A percentile compares a stretch with the other conserved stretches of the same genome.
These are phyloP conservation scores for Cancer borealis DNA, from an alignment of 2,888 invertebrate species.

Conservation along the genomic window DNA sequence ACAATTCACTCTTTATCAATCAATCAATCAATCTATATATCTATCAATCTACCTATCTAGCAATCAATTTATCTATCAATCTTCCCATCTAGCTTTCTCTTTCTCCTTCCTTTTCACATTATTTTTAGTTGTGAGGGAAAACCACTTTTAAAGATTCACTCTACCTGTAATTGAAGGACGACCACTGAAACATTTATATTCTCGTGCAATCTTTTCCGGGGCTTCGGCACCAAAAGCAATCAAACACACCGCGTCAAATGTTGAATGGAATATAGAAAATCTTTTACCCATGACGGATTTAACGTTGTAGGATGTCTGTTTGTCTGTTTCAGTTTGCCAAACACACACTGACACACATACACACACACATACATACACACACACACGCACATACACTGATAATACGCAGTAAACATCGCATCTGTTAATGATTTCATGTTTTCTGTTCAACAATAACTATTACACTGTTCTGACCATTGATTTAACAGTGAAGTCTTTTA, in stretches of 20 bases:
- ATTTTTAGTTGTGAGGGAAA: not conserved
- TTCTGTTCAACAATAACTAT: not conserved
- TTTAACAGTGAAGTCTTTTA: not conserved
- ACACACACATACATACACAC: too few species aligned
- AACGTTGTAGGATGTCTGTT: not conserved
- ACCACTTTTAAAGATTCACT: not conserved
- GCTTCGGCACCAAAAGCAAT: slow-evolving; percentile 1
- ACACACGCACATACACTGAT: too few species aligned
- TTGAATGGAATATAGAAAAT: not conserved
- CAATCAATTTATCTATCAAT: not conserved
- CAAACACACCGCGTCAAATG: not conserved
- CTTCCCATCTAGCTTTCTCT: not conserved
- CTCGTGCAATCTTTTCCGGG: not conserved
- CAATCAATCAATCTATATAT: not conserved
- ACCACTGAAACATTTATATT: slow-evolving; percentile 1
- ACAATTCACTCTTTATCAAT: too few species aligned
- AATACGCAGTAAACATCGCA: too few species aligned
- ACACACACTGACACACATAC: not conserved
- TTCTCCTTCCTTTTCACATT: not conserved
- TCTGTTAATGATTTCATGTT: too few species aligned
- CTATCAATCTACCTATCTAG: not conserved
- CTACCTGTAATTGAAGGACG: not conserved
- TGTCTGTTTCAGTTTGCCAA: not conserved
- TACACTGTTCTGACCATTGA: not conserved
- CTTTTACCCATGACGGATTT: not conserved